Evolutionary conservation across 2,797 vertebrate species (phyloP).

Genomic region (Amniataba percoides): DNA sequence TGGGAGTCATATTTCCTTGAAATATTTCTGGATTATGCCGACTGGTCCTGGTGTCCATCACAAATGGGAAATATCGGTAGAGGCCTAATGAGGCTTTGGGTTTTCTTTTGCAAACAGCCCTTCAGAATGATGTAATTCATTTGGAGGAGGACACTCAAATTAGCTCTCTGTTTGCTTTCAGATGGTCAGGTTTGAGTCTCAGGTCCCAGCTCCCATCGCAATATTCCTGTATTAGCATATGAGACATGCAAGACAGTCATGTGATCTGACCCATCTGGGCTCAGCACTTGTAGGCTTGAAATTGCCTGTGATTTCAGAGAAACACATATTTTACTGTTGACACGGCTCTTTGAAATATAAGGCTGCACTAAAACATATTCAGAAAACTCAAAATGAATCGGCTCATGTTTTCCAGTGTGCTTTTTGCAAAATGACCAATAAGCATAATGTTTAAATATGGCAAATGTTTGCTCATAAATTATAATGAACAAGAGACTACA

Average conservation of each 20-base stretch:
- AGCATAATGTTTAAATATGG: neutral
- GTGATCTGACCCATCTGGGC: constrained; percentile 38
- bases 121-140: constrained; percentile 25
- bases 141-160: constrained; percentile 31
- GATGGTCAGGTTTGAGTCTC: constrained; percentile 36
- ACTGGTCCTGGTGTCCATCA: neutral
- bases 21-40: neutral
- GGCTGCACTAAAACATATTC: neutral
- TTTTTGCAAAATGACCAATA: constrained; percentile 13
- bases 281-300: neutral
- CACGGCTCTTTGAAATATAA: neutral
- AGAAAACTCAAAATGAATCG: neutral
- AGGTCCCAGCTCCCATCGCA: constrained; percentile 46
- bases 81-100: constrained; percentile 4
- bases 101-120: constrained; percentile 20
- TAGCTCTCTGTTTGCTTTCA: constrained; percentile 40
- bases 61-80: neutral
- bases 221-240: constrained; percentile 50
- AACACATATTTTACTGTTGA: constrained; percentile 11
- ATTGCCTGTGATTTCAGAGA: constrained; percentile 5
- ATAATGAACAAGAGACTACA: constrained; percentile 8
- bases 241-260: constrained; percentile 34
- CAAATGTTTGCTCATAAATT: neutral
- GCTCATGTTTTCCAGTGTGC: neutral
- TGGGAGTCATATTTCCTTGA: neutral